phyloP scores from a whole-genome alignment of 2,888 invertebrate species.

The Andrena haemorrhoa region DNA sequence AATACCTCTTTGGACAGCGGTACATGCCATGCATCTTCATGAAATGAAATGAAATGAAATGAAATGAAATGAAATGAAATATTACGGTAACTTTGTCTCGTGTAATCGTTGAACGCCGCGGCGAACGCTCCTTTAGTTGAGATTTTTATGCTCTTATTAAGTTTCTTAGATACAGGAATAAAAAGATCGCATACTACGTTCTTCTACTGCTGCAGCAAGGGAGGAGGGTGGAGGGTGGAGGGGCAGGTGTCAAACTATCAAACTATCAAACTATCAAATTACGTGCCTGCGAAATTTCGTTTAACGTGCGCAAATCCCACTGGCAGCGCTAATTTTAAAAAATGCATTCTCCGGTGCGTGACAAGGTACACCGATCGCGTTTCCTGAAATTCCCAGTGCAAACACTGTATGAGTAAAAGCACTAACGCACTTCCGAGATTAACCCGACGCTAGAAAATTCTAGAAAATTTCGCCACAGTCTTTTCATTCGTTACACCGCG shows the following conservation, averaged over 20 bases:
- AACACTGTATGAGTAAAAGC: conserved; percentile 18
- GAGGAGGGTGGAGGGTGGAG: background rate
- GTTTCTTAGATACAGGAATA: background rate
- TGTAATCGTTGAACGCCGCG: conserved; percentile 6
- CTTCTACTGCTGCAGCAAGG: background rate
- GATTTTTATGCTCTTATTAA: conserved; percentile 4
- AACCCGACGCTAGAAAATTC: too few relatives aligned
- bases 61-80: background rate
- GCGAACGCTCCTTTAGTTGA: conserved; percentile 1
- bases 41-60: background rate
- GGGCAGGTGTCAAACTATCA: conserved; percentile 15
- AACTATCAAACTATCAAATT: conserved; percentile 69
- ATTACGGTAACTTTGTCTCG: background rate
- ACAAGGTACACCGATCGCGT: conserved; percentile 9
- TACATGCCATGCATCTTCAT: background rate
- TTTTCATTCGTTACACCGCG: too few relatives aligned
- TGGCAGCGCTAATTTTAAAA: conserved; percentile 72
- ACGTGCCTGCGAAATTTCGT: conserved; percentile 81
- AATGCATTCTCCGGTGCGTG: conserved; percentile 71
- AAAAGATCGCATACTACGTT: conserved; percentile 16
- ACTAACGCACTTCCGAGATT: background rate
- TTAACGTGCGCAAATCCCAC: conserved; percentile 67
- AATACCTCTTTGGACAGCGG: background rate
- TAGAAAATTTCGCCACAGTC: too few relatives aligned
- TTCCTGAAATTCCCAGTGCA: conserved; percentile 58